Evolutionary conservation across 2,888 invertebrate genomes (phyloP), one percentile per base, ranked within the genome.

Genomic region (Rhingia campestris): DNA sequence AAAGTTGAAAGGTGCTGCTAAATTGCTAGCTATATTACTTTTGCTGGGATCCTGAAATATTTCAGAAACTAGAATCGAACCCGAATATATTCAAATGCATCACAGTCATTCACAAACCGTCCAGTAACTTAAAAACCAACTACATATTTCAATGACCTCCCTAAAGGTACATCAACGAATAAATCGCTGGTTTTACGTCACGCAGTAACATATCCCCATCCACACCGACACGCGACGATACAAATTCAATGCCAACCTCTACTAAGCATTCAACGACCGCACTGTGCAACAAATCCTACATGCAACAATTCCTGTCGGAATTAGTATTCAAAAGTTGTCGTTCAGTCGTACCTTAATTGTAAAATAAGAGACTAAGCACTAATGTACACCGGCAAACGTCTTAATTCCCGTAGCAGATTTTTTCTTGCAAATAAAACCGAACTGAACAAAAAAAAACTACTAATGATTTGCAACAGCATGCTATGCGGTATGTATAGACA

Each of bases 381-480:
- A 43, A 58, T 32, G 37, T 45, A 35, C 12, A 47, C 12, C 39
- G 6, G n/a, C 43, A 63, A 74, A 67, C 51, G 61, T 74, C 67
- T 63, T 51, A 49, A 67, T 80, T 54, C 30, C 37, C 35, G 45
- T 30, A 12, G 30, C 30, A 33, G 35, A 2, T 12, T 41, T 22
- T 22, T 22, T 22, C 22, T 4, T 10, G 22, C 41, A 41, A 56
- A 51, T 9, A 7, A 74, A 32, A 6, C 14, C 14, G 61, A 49
- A 6, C 32, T 41, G 49, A 35, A n/a, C 6, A 35, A 56, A 32
- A 22, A 35, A 39, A 67, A 49, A 58, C 14, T 3, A 74, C 59
- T 70, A 67, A 81, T 59, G 81, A 76, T 54, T 70, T 66, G 30
- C 53, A 61, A 30, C n/a, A 49, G 70, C 39, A 59, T 59, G 33